Base-by-base conservation (phyloP, 2,113 vertebrate species). In the Podarcis muralis region DNA sequence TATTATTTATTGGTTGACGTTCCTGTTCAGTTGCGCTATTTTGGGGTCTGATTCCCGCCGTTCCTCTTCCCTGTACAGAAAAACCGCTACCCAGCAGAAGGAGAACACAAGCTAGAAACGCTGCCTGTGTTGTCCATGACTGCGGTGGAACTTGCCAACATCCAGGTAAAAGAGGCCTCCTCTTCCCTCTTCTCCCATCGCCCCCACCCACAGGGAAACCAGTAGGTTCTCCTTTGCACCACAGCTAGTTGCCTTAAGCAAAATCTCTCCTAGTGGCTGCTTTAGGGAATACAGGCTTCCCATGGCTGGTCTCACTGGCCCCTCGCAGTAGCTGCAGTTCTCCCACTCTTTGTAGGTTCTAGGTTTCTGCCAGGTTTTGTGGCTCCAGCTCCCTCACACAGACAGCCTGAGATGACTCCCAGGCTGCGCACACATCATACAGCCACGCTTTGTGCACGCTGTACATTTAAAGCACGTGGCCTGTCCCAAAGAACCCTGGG, bases 51-150 rank as follows among this genome's bases (percentile, higher is more conserved):
- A 40, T 77, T n/a, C 4, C 11, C 9, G 30, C 82, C 20, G 4
- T 66, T 76, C 83, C 65, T 74, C 32, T 57, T 23, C 5, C n/a
- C n/a, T 80, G 62, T 74, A 40, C 88, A 94, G 93, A 94, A 88
- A 79, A 87, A 69, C 40, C 92, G 91, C 12, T 92, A 88, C 53
- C 93, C 93, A 7, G 91, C 86, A 13, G 93, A 94, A 82, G 93
- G 93, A 3, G 93, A 94, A 79, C 93, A 94, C 72, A 94, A 94
- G 72, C 35, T 94, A 68, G 92, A 93, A 35, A 91, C 90, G 3
- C 78, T 94, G 32, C 93, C 93, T 2, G 85, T 92, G 71, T 84
- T 94, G 20, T 82, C 92, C 69, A 94, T 94, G 91, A 93, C 88
- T 85, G 93, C 93, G 16, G 87, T 79, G 59, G 93, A 94, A 48